Conservation (phyloP, 2,888 invertebrate genomes). For the Synergus japonicus region DNA sequence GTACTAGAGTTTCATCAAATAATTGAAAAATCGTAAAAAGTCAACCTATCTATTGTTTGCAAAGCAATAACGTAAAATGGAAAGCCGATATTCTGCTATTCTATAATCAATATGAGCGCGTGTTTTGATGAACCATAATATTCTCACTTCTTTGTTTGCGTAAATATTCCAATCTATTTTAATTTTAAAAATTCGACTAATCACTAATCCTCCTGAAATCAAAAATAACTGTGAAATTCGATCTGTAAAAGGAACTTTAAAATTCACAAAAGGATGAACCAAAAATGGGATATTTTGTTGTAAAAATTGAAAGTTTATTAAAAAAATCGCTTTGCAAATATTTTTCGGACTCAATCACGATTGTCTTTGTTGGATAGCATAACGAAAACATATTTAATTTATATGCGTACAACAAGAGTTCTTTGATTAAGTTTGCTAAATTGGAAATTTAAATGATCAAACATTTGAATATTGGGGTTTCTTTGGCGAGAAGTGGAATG, state of each 20-base stretch:
- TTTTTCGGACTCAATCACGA: background rate
- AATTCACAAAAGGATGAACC: too few species aligned
- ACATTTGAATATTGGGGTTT: background rate
- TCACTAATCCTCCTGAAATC: background rate
- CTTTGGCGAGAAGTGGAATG: background rate
- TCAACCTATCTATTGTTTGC: background rate
- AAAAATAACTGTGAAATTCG: background rate
- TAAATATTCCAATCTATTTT: background rate
- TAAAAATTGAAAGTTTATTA: constrained; percentile 45
- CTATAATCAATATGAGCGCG: constrained; percentile 3
- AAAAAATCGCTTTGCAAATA: constrained; percentile 37
- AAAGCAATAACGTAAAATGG: constrained; percentile 27
- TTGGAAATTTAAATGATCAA: background rate
- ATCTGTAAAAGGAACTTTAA: too few species aligned
- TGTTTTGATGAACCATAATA: background rate
- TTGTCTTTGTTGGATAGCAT: background rate
- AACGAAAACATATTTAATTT: too few species aligned
- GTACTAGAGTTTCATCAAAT: background rate
- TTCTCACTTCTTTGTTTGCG: background rate
- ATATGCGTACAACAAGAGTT: background rate
- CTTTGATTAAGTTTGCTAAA: background rate
- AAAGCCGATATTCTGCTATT: background rate
- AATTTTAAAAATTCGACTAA: background rate
- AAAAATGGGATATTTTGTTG: background rate
- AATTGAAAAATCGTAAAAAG: constrained; percentile 15